Evolutionary conservation across 2,888 invertebrate genomes (phyloP), one percentile per base, ranked within the genome.

Genomic region (Rosalia funebris): DNA sequence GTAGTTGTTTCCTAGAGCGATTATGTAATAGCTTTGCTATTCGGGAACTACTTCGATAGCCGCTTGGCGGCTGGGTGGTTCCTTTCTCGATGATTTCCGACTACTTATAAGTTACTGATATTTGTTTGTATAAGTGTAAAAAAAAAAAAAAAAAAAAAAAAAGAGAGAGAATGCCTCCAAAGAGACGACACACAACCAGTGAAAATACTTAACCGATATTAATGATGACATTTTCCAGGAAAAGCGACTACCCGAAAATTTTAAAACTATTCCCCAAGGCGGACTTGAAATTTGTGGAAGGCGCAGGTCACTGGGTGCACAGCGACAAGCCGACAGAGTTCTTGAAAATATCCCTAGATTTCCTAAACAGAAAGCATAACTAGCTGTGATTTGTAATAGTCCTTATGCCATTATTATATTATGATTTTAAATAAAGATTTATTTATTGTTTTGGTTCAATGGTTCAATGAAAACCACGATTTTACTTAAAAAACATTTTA

Each of bases 241-340:
- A 81, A 63, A 75, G 79, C 7, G 90, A 91, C 76, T 83, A 89
- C 42, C 80, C 82, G 2, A 82, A 82, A 57, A 92, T 95, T 56
- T 83, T 85, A 73, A 84, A 87, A 63, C 82, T 91, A 53, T 95
- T 95, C 75, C 91, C 94, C 0, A 80, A 84, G 4, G 90, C 91
- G 0, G 82, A 88, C 65, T 85, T 95, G 73, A 79, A 83, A 44
- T 90, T 88, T 69, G 86, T 96, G 50, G 85, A 88, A 47, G 92
- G 90, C 32, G 93, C 97, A 3, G 95, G 95, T 0, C 98, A 98
- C 80, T 93, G 96, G 92, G 89, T 97, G 0, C 98, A 98, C 78
- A 90, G 92, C 66, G 96, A 98, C 64, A 91, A 95, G 77, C 95
- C 97, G 1, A 81, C 84, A 4, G 88, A 90, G 66, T 95, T 96